Evolutionary conservation across 2,888 invertebrate species (phyloP).

Genomic region (Eubasilissa splendida): DNA sequence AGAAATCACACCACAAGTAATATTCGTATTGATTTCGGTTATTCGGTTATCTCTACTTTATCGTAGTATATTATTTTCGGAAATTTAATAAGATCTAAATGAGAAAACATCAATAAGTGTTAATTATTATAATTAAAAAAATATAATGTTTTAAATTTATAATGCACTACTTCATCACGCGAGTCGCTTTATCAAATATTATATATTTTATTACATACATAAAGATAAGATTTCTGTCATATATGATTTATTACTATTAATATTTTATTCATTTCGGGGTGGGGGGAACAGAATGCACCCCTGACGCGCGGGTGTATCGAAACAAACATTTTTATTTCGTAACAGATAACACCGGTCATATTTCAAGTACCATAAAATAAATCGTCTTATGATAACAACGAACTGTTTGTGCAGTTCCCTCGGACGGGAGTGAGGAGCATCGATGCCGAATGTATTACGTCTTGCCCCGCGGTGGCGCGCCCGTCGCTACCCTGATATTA

Average conservation of each 20-base stretch:
- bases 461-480: conserved; percentile 19
- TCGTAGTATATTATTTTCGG: too few relatives aligned
- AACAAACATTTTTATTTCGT: conserved; percentile 22
- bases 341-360: conserved; percentile 27
- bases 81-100: too few relatives aligned
- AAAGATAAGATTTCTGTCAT: conserved; percentile 1
- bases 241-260: neutral
- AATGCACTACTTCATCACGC: too few relatives aligned
- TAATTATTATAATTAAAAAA: too few relatives aligned
- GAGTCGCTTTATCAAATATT: too few relatives aligned
- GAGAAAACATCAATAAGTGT: too few relatives aligned
- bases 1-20: too few relatives aligned
- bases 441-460: conserved; percentile 25
- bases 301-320: neutral
- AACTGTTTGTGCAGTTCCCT: conserved; percentile 20
- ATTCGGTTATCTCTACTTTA: too few relatives aligned
- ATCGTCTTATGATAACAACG: conserved; percentile 26
- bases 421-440: conserved; percentile 20
- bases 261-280: neutral
- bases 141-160: too few relatives aligned
- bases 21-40: too few relatives aligned
- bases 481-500: conserved; percentile 45
- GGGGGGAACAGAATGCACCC: neutral
- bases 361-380: conserved; percentile 22
- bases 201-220: too few relatives aligned